phyloP scores from a whole-genome alignment of 2,797 vertebrate genomes.

The Oryzias sinensis region DNA sequence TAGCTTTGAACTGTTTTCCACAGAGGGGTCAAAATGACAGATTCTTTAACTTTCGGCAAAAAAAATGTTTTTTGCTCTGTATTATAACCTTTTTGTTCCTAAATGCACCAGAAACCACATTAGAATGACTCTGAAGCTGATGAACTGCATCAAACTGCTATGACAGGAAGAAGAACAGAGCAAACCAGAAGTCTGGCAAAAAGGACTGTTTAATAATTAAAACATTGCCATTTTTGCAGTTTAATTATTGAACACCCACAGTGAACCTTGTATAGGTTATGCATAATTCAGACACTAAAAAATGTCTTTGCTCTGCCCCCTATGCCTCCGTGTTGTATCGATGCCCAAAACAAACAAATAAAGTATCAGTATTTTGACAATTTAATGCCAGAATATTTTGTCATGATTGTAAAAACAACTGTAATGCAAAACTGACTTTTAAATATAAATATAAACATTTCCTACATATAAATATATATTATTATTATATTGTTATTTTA shows the following conservation, averaged over 20 bases:
- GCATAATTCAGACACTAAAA: slow-evolving; percentile 70
- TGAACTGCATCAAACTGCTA: slow-evolving; percentile 12
- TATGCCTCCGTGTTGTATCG: slow-evolving; percentile 20
- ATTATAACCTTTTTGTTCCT: background rate
- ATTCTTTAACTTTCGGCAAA: too few species aligned
- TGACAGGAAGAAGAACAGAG: slow-evolving; percentile 31
- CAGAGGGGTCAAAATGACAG: too few species aligned
- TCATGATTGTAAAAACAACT: too few species aligned
- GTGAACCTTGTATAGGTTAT: slow-evolving; percentile 65
- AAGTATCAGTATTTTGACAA: background rate
- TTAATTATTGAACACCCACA: slow-evolving; percentile 74
- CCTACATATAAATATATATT: too few species aligned
- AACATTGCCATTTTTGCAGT: slow-evolving; percentile 72
- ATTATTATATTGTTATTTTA: too few species aligned
- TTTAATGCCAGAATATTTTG: too few species aligned
- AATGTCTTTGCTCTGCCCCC: slow-evolving; percentile 51
- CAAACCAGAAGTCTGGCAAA: slow-evolving; percentile 40
- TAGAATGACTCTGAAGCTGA: slow-evolving; percentile 5
- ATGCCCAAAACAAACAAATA: slow-evolving; percentile 14
- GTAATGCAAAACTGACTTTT: too few species aligned
- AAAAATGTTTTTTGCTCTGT: background rate
- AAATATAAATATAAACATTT: too few species aligned
- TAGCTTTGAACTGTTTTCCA: too few species aligned
- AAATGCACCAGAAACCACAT: slow-evolving; percentile 5
- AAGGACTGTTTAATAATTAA: slow-evolving; percentile 66